These are phyloP conservation scores for Nomada ruficornis DNA, from an alignment of 2,888 invertebrate genomes.

Conservation along the genomic window DNA sequence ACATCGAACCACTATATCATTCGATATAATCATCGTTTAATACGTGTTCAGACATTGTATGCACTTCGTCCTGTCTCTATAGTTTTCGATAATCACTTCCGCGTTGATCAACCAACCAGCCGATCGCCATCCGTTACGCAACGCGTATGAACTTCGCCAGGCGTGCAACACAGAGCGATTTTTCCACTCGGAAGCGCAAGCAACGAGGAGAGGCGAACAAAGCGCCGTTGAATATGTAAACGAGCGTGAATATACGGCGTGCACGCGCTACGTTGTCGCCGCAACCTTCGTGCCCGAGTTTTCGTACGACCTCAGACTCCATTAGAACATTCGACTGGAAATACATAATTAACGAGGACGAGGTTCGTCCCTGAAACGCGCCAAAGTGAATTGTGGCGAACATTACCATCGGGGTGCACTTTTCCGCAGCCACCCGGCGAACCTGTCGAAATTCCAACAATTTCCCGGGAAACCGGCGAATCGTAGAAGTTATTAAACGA, in stretches of 20 bases:
- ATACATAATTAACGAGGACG: conserved; percentile 31
- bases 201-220: conserved; percentile 18
- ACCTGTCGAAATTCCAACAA: conserved; percentile 11
- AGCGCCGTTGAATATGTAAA: conserved; percentile 35
- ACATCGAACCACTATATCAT: no score
- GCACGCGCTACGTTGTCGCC: neutral
- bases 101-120: neutral
- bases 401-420: neutral
- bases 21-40: no score
- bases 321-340: conserved; percentile 3
- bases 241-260: conserved; percentile 3
- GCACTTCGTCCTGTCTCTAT: no score
- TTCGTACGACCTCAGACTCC: conserved; percentile 9
- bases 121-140: neutral
- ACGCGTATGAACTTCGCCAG: neutral
- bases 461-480: neutral
- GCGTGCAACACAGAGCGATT: conserved; percentile 14
- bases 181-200: conserved; percentile 18
- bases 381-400: conserved; percentile 25
- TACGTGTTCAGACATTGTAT: no score
- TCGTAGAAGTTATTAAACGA: conserved; percentile 42
- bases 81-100: neutral
- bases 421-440: neutral
- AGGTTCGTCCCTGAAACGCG: conserved; percentile 35
- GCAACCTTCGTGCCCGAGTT: conserved; percentile 15